A percentile compares a stretch with the other conserved stretches of the same genome.
These are phyloP conservation scores for Trinectes maculatus DNA, from an alignment of 2,113 vertebrate species.

Conservation along the genomic window DNA sequence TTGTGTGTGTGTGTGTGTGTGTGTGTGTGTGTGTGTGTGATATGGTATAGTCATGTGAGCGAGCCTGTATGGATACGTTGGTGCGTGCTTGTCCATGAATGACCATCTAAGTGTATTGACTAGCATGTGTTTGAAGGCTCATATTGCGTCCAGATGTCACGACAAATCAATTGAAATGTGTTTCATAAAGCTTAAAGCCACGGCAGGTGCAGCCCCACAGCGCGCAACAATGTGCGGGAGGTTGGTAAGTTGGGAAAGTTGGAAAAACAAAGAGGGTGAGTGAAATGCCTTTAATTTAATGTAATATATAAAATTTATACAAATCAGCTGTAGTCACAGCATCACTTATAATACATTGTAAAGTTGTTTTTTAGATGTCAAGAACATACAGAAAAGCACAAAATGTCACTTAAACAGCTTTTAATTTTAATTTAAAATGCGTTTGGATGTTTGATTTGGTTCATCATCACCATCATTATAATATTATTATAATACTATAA, in stretches of 20 bases:
- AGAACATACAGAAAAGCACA: too few species aligned
- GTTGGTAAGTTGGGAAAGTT: constrained; percentile 23
- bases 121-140: constrained; percentile 78
- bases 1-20: not conserved
- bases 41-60: constrained; percentile 34
- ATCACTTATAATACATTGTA: not conserved
- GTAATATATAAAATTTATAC: not conserved
- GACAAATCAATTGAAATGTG: constrained; percentile 82
- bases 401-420: too few species aligned
- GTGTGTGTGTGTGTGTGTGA: not conserved
- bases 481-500: too few species aligned
- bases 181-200: constrained; percentile 76
- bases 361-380: not conserved
- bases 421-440: too few species aligned
- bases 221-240: constrained; percentile 53
- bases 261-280: constrained; percentile 25
- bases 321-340: not conserved
- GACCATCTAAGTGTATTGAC: constrained; percentile 54
- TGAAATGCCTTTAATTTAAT: constrained; percentile 26
- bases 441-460: too few species aligned
- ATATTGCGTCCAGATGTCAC: constrained; percentile 84
- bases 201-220: constrained; percentile 70
- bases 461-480: too few species aligned
- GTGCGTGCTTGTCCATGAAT: constrained; percentile 51
- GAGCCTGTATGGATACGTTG: constrained; percentile 21